phyloP scores from a whole-genome alignment of 2,888 invertebrate species.

The Aphidius colemani region DNA sequence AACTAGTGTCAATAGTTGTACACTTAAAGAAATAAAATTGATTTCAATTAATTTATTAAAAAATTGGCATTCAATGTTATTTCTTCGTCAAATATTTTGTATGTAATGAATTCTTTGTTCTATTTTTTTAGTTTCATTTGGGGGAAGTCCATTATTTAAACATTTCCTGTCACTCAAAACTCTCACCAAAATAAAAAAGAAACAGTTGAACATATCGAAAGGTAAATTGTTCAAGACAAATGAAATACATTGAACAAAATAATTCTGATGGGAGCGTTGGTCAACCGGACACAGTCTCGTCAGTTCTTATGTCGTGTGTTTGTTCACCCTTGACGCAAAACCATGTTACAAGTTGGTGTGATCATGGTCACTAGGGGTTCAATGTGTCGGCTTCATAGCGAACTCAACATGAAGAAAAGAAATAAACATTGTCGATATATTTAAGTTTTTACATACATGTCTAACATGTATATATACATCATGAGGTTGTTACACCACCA shows the following conservation, averaged over 20 bases:
- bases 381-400: not conserved
- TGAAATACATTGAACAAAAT: too few relatives aligned
- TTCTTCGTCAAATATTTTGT: too few relatives aligned
- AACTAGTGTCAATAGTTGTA: conserved; percentile 31
- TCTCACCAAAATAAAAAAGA: not conserved
- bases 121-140: too few relatives aligned
- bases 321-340: conserved; percentile 53
- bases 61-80: too few relatives aligned
- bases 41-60: too few relatives aligned
- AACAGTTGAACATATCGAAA: not conserved
- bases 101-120: too few relatives aligned
- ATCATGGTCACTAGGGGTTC: conserved; percentile 31
- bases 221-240: not conserved
- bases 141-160: too few relatives aligned
- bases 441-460: not conserved
- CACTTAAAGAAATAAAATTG: conserved; percentile 25
- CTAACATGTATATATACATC: too few relatives aligned
- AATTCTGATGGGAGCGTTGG: too few relatives aligned
- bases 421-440: not conserved
- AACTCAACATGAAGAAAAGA: conserved; percentile 3
- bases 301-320: conserved; percentile 50
- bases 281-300: conserved; percentile 23
- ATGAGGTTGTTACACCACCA: not conserved
- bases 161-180: not conserved
- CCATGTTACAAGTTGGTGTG: conserved; percentile 39